A percentile compares a stretch with the other conserved stretches of the same genome.
Evolutionary conservation across 2,113 vertebrate species (phyloP).

Genomic region (crab-eating macaque (Macaca fascicularis)): DNA sequence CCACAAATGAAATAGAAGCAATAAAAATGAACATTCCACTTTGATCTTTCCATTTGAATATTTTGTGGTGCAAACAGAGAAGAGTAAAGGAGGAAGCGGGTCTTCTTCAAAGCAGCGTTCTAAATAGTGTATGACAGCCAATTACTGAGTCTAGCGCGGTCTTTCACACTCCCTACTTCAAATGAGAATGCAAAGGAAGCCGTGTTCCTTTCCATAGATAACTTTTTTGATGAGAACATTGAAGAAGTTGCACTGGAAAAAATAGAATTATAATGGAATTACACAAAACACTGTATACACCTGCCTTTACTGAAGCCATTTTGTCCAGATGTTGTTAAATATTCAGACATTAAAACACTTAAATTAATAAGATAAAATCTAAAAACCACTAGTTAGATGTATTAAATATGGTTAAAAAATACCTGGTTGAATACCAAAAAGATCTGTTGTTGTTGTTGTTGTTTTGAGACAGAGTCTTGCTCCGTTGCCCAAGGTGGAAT

Average conservation of each 20-base stretch:
- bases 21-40: constrained; percentile 78
- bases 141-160: constrained; percentile 4
- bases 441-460: too few relatives aligned
- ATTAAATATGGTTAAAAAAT: constrained; percentile 4
- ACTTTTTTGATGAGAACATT: constrained; percentile 27
- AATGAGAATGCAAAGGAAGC: constrained; percentile 5
- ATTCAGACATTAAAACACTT: background rate
- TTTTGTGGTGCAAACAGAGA: constrained; percentile 73
- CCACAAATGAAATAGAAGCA: constrained; percentile 75
- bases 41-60: constrained; percentile 80
- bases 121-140: constrained; percentile 45
- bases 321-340: background rate
- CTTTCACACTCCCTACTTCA: constrained; percentile 24
- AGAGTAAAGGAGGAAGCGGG: background rate
- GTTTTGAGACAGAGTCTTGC: too few relatives aligned
- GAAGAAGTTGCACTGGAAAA: background rate
- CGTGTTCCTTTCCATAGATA: background rate
- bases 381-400: background rate
- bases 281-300: background rate
- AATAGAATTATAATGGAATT: constrained; percentile 18
- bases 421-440: background rate
- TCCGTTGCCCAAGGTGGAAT: too few relatives aligned
- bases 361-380: background rate
- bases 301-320: background rate
- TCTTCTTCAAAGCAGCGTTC: constrained; percentile 45